A percentile compares a stretch with the other conserved stretches of the same genome.
Evolutionary conservation across 2,797 vertebrate species (phyloP).

Genomic region (Alauda arvensis): DNA sequence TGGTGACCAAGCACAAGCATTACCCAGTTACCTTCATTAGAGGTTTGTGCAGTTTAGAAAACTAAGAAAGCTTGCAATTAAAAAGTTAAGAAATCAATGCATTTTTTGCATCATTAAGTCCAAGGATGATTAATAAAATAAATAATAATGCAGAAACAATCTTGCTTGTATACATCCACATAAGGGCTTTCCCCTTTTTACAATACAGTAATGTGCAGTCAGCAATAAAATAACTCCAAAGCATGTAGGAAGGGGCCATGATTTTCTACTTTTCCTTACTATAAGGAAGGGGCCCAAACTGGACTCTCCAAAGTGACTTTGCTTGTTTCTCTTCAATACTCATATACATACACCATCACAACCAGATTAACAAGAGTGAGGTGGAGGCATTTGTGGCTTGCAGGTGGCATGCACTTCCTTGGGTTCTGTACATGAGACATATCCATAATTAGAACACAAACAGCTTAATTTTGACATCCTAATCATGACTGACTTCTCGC

Average conservation of each 20-base stretch:
- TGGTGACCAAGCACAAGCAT: background rate
- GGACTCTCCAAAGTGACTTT: background rate
- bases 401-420: background rate
- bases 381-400: background rate
- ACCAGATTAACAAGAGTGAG: background rate
- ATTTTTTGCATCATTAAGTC: background rate
- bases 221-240: background rate
- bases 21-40: background rate
- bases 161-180: rapidly evolving
- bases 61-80: background rate
- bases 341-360: background rate
- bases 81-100: background rate
- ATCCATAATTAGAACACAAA: background rate
- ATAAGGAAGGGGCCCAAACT: background rate
- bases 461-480: background rate
- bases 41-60: background rate
- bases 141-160: background rate
- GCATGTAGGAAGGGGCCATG: background rate
- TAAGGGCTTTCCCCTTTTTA: background rate
- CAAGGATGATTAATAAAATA: background rate
- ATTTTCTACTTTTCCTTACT: background rate
- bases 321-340: background rate
- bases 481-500: background rate
- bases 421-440: background rate
- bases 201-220: background rate